Evolutionary conservation across 2,888 invertebrate species (phyloP), one percentile per base, ranked within the genome.

Genomic region (Seladonia tumulorum): DNA sequence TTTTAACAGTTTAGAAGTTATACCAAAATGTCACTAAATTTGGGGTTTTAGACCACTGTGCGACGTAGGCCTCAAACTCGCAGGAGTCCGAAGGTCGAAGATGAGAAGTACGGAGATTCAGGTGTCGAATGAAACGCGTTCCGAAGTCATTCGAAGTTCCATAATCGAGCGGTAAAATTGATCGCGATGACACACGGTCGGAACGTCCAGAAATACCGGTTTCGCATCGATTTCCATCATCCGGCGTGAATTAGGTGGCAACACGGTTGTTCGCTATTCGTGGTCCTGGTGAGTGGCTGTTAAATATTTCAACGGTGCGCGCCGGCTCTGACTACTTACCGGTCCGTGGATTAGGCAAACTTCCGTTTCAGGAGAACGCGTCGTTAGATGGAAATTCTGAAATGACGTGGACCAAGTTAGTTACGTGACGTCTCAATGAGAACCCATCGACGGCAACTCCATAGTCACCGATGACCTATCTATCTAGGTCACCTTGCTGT

Each of bases 281-380:
- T 22, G 4, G 74, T 53, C 49, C 53, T 63, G 66, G 42, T 68
- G 86, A 90, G 87, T 86, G 88, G 77, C 29, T 82, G 84, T 76
- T 91, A 87, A 92, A 92, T 92, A 92, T 92, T 92, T 90, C 81
- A 92, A 49, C 68, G 72, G 84, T 82, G 80, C 79, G 82, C 84
- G 77, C 78, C 57, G 76, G 77, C 72, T 72, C 83, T 85, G 86
- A 91, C 90, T 91, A 91, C 90, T 91, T 91, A 91, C 86, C 87
- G 88, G 88, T 90, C 83, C 83, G 22, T 77, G 79, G 85, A 88
- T 86, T 86, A 86, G 77, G 83, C 79, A 83, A 90, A 92, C 91
- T 91, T 92, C 88, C 86, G 87, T 88, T 90, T 87, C 87, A 79
- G 86, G 90, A 88, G 85, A 87, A 90, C 85, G 88, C 79, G 76